Conservation (phyloP, 2,888 invertebrate species). For the Protodeltote pygarga region DNA sequence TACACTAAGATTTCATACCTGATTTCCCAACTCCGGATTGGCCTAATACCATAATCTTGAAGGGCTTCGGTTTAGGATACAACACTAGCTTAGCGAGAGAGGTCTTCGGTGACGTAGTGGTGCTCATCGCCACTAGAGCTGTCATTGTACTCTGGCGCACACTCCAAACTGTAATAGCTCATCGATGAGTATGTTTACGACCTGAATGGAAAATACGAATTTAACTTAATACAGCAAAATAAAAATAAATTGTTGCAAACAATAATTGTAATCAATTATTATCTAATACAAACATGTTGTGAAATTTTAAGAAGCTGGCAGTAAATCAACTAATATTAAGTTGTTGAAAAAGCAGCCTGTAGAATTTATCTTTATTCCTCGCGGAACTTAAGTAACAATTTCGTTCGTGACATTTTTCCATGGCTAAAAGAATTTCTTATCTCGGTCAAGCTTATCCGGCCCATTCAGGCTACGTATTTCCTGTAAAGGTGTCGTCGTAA, state of each 20-base stretch:
- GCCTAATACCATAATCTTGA: constrained; percentile 92
- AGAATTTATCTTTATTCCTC: too few relatives aligned
- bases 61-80: constrained; percentile 89
- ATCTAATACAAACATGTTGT: too few relatives aligned
- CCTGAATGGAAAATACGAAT: constrained; percentile 9
- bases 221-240: too few relatives aligned
- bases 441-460: constrained; percentile 9
- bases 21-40: constrained; percentile 94
- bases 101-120: constrained; percentile 89
- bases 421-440: not conserved
- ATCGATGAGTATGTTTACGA: constrained; percentile 19
- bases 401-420: too few relatives aligned
- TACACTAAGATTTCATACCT: constrained; percentile 78
- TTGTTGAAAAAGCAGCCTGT: too few relatives aligned
- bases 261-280: too few relatives aligned
- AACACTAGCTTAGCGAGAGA: constrained; percentile 90
- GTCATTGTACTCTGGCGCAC: constrained; percentile 39
- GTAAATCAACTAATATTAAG: too few relatives aligned
- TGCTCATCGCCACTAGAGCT: constrained; percentile 60
- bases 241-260: too few relatives aligned
- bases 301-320: too few relatives aligned
- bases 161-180: constrained; percentile 13
- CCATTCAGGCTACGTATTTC: constrained; percentile 1
- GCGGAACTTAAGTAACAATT: too few relatives aligned
- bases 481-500: not conserved